Base-by-base conservation (phyloP, 1,140 invertebrate genomes). In the Eriocheir sinensis region DNA sequence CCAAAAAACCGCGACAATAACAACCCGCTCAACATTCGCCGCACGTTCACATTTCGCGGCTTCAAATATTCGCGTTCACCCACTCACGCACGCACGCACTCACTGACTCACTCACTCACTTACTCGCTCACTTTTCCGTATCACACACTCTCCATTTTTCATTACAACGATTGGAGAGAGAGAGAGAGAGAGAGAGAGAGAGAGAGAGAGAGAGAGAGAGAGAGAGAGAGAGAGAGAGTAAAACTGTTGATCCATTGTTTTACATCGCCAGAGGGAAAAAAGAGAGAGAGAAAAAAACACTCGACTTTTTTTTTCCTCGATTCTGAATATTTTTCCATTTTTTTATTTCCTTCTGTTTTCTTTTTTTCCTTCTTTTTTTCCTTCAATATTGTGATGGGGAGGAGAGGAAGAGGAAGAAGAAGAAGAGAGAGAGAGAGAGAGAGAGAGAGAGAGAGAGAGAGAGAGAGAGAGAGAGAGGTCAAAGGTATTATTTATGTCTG, bases 181-280 rank as follows among this genome's bases (percentile, higher is more conserved):
- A 21, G 21, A 15, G 21, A 21, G 53, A 21, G 53, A 21, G 53
- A 21, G 44, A n/a, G 60, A n/a, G 60, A 3, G 21, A n/a, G n/a
- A n/a, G n/a, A n/a, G n/a, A n/a, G n/a, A n/a, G n/a, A n/a, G 21
- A 72, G 60, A n/a, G 60, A 72, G 21, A 72, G 1, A 72, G 6
- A 72, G 17, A n/a, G 60, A 21, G 53, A 72, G 4, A 48, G 15
- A 72, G 27, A 72, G n/a, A 72, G n/a, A n/a, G 60, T 72, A 72
- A n/a, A n/a, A 72, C 60, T 72, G 21, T n/a, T 72, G 60, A 72
- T n/a, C 60, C n/a, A 72, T 72, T 72, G 60, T n/a, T 72, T 72
- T 72, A 72, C n/a, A 8, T 1, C 27, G n/a, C 60, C 60, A 72
- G n/a, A n/a, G 48, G 48, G 12, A 53, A 53, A 36, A 36, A 12